Percentiles rank a stretch among this genome's conserved stretches.
phyloP scores from a whole-genome alignment of 2,113 vertebrate species.

The Baryphthengus martii region DNA sequence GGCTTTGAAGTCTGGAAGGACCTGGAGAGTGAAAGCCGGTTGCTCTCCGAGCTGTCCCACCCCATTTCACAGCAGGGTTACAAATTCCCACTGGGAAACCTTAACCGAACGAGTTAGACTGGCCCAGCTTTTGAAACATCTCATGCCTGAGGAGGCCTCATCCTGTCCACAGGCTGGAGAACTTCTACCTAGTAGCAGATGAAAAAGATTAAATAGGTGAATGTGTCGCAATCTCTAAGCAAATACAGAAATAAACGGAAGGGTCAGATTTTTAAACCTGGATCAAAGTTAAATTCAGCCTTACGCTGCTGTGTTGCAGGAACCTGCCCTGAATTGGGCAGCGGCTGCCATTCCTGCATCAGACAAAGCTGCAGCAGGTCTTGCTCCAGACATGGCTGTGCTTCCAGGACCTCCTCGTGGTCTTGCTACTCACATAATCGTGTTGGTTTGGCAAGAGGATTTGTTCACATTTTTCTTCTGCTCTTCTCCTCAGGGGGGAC shows the following conservation, averaged over 20 bases:
- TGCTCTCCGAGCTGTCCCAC: not conserved
- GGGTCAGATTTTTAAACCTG: not conserved
- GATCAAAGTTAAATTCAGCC: not conserved
- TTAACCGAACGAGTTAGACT: not conserved
- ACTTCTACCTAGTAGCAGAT: not conserved
- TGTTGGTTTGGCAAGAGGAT: not conserved
- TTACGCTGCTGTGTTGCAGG: not conserved
- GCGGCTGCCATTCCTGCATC: not conserved
- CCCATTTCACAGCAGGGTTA: not conserved
- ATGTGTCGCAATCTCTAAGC: not conserved
- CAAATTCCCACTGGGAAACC: not conserved
- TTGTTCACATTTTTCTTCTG: not conserved
- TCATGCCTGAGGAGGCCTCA: not conserved
- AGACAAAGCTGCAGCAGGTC: not conserved
- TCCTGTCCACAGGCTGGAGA: not conserved
- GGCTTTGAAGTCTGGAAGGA: not conserved
- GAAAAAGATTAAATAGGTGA: not conserved
- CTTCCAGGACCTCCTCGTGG: not conserved
- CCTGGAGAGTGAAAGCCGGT: not conserved
- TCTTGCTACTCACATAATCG: not conserved
- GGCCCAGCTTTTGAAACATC: not conserved
- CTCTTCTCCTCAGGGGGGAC: constrained; percentile 82
- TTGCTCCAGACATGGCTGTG: not conserved
- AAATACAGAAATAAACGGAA: not conserved
- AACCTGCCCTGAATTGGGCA: not conserved